These are phyloP conservation scores for Ophraella communa DNA, from an alignment of 2,888 invertebrate species.

Conservation along the genomic window DNA sequence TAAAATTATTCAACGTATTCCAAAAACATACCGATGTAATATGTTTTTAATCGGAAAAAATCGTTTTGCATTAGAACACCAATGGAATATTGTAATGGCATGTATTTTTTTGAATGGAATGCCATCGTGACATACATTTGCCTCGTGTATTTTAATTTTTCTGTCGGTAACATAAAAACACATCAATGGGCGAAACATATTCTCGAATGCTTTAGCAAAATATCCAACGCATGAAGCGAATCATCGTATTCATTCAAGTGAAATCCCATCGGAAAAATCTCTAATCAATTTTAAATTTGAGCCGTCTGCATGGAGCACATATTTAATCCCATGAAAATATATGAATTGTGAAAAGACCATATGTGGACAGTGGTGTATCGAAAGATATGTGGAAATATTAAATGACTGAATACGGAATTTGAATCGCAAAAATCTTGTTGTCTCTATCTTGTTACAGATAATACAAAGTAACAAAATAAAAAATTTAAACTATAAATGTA, in stretches of 20 bases:
- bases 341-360: conserved; percentile 26
- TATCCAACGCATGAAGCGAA: conserved; percentile 2
- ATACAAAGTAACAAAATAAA: too few species aligned
- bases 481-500: too few species aligned
- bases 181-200: neutral
- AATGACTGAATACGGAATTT: too few species aligned
- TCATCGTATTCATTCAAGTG: conserved; percentile 3
- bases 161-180: neutral
- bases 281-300: conserved; percentile 15
- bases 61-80: too few species aligned
- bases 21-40: too few species aligned
- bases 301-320: conserved; percentile 10
- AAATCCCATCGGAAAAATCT: conserved; percentile 12
- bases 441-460: too few species aligned
- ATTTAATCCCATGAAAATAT: conserved; percentile 20
- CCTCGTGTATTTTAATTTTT: neutral
- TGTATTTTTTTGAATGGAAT: neutral
- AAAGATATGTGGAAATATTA: too few species aligned
- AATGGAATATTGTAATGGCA: too few species aligned
- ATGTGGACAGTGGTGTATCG: neutral
- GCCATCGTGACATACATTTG: neutral
- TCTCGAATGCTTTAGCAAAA: too few species aligned
- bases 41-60: too few species aligned
- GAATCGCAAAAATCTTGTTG: too few species aligned
- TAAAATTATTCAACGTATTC: too few species aligned